Base-by-base conservation (phyloP, 2,888 invertebrate species). In the Petrolisthes cinctipes region DNA sequence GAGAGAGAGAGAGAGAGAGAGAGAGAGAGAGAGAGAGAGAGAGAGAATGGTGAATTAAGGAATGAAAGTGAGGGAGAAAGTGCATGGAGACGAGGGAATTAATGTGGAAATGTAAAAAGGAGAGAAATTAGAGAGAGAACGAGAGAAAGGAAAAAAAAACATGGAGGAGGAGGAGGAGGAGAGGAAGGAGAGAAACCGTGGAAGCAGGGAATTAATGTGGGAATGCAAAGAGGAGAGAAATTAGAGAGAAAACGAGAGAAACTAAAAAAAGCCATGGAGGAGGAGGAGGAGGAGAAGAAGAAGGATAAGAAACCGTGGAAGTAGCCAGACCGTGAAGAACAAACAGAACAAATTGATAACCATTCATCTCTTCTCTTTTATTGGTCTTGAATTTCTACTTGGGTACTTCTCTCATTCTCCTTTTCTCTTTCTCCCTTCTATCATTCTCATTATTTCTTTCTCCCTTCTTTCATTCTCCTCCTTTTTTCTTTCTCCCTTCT, bases 1-100 rank as follows among this genome's bases (percentile, higher is more conserved):
- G 5, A 37, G 75, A 76, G 23, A 76, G 54, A 80, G 14, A 53
- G n/a, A 53, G 54, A 54, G 54, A 80, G 80, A 80, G 7, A 80
- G 56, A 4, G 7, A 80, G 56, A 54, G 2, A 54, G 56, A 82
- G 66, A 61, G 37, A 82, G 23, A 82, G 66, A 82, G 23, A 37
- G 80, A 17, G 61, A 61, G 23, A 56, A n/a, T 73, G 66, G 37
- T 66, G 37, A 82, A 23, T 66, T 14, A 66, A 37, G 66, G 53
- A 66, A 56, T 51, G 14, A 82, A 17, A 66, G 68, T 51, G 53
- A 51, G 81, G 61, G 61, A 61, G 57, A 81, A 54, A 61, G 61
- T 53, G 81, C 56, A 54, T 23, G 61, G 61, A 54, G 54, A 54
- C 11, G 81, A 57, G 81, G 54, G 61, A 81, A 61, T 23, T 57